Evolutionary conservation across 1,140 invertebrate species (phyloP), one percentile per base, ranked within the genome.

Genomic region (Eumeta japonica): DNA sequence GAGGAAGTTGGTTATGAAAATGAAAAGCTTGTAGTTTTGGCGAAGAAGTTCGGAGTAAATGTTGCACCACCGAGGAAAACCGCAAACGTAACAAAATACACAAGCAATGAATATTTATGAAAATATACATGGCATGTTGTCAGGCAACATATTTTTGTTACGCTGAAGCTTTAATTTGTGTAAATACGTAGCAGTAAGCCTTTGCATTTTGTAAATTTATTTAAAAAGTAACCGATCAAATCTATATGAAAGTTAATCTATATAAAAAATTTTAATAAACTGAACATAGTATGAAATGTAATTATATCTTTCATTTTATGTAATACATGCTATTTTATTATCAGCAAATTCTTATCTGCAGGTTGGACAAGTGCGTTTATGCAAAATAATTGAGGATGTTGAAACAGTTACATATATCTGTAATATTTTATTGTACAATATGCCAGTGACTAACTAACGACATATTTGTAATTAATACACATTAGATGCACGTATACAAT

Each of bases 81-180:
- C 3, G 62, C 67, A 3, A 73, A 75, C 59, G 71, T 77, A 53
- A 74, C 75, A 54, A 76, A 76, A 59, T 77, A 77, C 45, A 75
- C 75, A 14, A 76, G 73, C 47, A 74, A 70, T 51, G 75, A 77
- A 58, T 77, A 77, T 62, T 72, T 77, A 66, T 77, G 70, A 75
- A 58, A 67, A 48, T 59, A 66, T 53, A 51, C 48, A 55, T 44
- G 40, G 31, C 12, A 5, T 5, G 10, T 13, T 30, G 4, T 30
- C 5, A 14, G 13, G 20, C n/a, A 24, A 24, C 5, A 24, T 66
- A 66, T 63, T 62, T 67, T 66, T 67, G 64, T 66, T 67, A 70
- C 50, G 65, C 68, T 73, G 53, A 65, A 73, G 66, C 65, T 70
- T 73, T 73, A 70, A 73, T 66, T 58, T 5, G n/a, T 24, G n/a